A percentile compares a stretch with the other conserved stretches of the same genome.
Evolutionary conservation across 1,140 invertebrate species (phyloP).

Genomic region (Proales similis): DNA sequence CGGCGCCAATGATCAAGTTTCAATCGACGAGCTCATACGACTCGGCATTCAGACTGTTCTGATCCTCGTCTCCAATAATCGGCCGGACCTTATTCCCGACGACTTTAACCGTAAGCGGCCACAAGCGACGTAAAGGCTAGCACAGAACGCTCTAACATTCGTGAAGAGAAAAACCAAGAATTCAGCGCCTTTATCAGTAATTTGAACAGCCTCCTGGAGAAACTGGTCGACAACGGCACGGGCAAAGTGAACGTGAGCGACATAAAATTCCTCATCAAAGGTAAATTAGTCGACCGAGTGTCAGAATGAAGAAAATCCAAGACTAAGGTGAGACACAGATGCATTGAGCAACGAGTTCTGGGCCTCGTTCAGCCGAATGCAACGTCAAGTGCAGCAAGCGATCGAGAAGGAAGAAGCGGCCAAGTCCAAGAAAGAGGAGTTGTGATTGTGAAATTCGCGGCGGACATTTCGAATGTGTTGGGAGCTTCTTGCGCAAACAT

Average conservation of each 20-base stretch:
- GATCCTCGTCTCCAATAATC: background rate
- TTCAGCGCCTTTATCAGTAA: conserved; percentile 2
- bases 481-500: no score
- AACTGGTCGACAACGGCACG: conserved; percentile 4
- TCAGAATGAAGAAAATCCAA: background rate
- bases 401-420: conserved; percentile 9
- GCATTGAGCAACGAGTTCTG: conserved; percentile 8
- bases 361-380: conserved; percentile 10
- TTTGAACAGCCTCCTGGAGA: conserved; percentile 7
- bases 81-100: conserved; percentile 18
- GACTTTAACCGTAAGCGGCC: conserved; percentile 8
- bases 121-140: background rate
- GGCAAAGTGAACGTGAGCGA: conserved; percentile 31
- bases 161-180: background rate
- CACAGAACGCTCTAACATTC: background rate
- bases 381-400: conserved; percentile 3
- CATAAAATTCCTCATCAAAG: conserved; percentile 2
- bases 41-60: conserved; percentile 25
- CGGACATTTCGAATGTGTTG: no score
- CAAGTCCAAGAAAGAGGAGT: no score
- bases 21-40: conserved; percentile 18
- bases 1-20: conserved; percentile 13
- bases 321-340: background rate
- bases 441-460: no score
- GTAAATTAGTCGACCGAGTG: background rate